Conservation (phyloP, 2,888 invertebrate genomes). For the Drosophila anomalata region DNA sequence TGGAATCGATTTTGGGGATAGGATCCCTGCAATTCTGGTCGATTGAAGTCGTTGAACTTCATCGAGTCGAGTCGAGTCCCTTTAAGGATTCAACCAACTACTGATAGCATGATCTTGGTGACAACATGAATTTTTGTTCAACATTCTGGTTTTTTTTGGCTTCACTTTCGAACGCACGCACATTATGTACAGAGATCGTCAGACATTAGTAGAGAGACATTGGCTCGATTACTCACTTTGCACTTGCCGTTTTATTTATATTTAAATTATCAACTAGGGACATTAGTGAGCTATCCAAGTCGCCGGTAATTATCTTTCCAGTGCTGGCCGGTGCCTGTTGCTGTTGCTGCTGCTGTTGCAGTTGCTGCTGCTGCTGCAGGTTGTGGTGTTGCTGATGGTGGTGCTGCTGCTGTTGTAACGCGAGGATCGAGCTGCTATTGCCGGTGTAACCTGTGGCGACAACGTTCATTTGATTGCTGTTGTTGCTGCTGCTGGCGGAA, state of each 20-base stretch:
- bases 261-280: slow-evolving; percentile 96
- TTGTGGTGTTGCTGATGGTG: slow-evolving; percentile 78
- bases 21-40: slow-evolving; percentile 6
- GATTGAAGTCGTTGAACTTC: background rate
- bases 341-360: slow-evolving; percentile 81
- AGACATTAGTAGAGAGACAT: slow-evolving; percentile 20
- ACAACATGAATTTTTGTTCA: slow-evolving; percentile 18
- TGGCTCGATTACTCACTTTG: slow-evolving; percentile 87
- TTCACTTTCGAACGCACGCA: slow-evolving; percentile 40
- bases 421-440: slow-evolving; percentile 68
- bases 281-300: slow-evolving; percentile 96
- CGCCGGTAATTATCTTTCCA: slow-evolving; percentile 94
- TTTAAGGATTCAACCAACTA: slow-evolving; percentile 3
- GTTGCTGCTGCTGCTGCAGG: slow-evolving; percentile 80
- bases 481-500: slow-evolving; percentile 68
- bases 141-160: slow-evolving; percentile 9
- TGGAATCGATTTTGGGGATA: slow-evolving; percentile 3
- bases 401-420: slow-evolving; percentile 74
- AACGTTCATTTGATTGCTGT: slow-evolving; percentile 82
- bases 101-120: slow-evolving; percentile 13
- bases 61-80: background rate
- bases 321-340: slow-evolving; percentile 84
- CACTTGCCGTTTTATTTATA: slow-evolving; percentile 89
- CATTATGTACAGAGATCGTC: slow-evolving; percentile 18
- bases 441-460: slow-evolving; percentile 81